Evolutionary conservation across 2,888 invertebrate genomes (phyloP), one percentile per base, ranked within the genome.

Genomic region (Venustoraphidia nigricollis): DNA sequence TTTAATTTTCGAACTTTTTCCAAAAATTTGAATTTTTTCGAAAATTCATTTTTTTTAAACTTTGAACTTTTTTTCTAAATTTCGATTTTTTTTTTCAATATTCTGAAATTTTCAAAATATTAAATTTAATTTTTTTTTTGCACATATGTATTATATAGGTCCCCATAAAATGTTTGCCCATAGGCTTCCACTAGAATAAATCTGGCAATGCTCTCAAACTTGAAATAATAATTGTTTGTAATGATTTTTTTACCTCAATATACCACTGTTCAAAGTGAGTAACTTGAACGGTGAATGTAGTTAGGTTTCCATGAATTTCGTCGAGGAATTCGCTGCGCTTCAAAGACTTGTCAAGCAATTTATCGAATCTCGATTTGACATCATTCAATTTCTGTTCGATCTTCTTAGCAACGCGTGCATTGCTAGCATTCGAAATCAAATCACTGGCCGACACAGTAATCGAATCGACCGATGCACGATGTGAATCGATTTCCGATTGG

Each of bases 321-420:
- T 89, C 85, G 3, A 95, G 69, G 68, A 90, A 85, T 56, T 85
- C 84, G 6, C 82, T 82, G 47, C 93, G 82, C 51, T 83, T 83
- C 39, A 76, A 66, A 0, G 84, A 82, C 54, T 85, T 83, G 54
- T 91, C 89, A 44, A 84, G 74, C 0, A 94, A 71, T 59, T 89
- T 91, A 57, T 91, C 90, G 66, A 89, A 95, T 63, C 91, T 81
- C 53, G 60, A 58, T 58, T 84, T 85, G 2, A 94, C 85, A 59
- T 94, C 93, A 55, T 84, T 83, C n/a, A 94, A 73, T 57, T 93
- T 84, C 48, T 81, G 77, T 62, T 94, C 92, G 49, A 94, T 81
- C 58, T 90, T 88, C 67, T 89, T 91, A 1, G 92, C 91, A 49
- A 92, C 82, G 37, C 91, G 75, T 0, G 85, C 81, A 66, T 93